Base-by-base conservation (phyloP, 2,888 invertebrate species). In the Brachylomia viminalis region DNA sequence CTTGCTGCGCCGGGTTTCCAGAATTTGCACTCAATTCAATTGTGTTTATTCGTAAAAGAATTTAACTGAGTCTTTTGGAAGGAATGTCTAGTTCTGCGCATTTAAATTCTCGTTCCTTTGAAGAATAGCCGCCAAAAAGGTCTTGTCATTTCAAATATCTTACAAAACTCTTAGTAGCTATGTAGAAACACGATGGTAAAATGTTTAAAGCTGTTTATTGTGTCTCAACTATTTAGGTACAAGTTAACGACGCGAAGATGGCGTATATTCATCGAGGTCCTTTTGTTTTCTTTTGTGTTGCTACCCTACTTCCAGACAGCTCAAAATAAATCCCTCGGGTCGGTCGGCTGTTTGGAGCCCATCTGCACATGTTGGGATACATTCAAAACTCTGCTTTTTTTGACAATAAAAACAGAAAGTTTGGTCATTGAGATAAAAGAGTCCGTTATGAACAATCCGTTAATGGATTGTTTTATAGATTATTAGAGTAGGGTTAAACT, bases 321-420 rank as follows among this genome's bases (percentile, higher is more conserved):
- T 83, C 42, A 77, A 90, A 90, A 90, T 90, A 90, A 87, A 89
- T 80, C 74, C 65, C 70, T 70, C n/a, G n/a, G n/a, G n/a, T n/a
- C 75, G 64, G 80, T 69, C 69, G 77, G 82, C 30, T 65, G 75
- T 79, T 70, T 80, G 72, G 65, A 67, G 68, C 79, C 79, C 87
- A 82, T 85, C 83, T 84, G 85, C 85, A 76, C 82, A 77, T 78
- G 85, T 77, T 58, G 67, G 64, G 73, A 70, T 62, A 17, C 64
- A 65, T 80, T 78, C 62, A 56, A 77, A 79, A 67, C 67, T 65
- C 15, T n/a, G 56, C 7, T 59, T 68, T 75, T 85, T 71, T 80
- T 47, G 45, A 66, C 72, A 47, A 33, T 27, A 27, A 67, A 65
- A 38, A 20, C 56, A n/a, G 1, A 70, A 23, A n/a, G 30, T 70